These are phyloP conservation scores for Crypturellus tataupa DNA, from an alignment of 2,797 vertebrate genomes.

Conservation along the genomic window DNA sequence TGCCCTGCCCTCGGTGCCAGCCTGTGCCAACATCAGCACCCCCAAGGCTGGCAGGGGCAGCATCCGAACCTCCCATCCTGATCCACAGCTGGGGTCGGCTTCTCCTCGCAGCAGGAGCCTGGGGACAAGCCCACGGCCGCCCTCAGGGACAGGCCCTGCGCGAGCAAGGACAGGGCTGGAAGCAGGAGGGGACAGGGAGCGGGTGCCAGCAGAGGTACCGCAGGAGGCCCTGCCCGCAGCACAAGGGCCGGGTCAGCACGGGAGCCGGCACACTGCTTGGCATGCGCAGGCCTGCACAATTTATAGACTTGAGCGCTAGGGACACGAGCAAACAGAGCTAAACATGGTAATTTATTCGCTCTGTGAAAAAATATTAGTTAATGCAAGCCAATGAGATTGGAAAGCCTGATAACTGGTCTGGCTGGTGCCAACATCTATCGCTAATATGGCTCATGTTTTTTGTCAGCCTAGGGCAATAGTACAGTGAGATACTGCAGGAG, in stretches of 20 bases:
- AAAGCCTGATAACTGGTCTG: slow-evolving; percentile 53
- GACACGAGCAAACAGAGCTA: slow-evolving; percentile 38
- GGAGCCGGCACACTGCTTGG: not conserved
- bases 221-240: not conserved
- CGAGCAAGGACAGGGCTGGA: not conserved
- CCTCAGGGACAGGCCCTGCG: not conserved
- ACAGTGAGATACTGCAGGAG: slow-evolving; percentile 61
- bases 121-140: not conserved
- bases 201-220: not conserved
- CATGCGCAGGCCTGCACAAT: not conserved
- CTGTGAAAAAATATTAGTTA: slow-evolving; percentile 64
- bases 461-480: slow-evolving; percentile 40
- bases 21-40: not conserved
- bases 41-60: not conserved
- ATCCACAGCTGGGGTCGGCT: not conserved
- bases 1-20: fast-evolving
- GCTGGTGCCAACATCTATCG: slow-evolving; percentile 44
- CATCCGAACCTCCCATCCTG: not conserved
- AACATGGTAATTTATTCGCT: slow-evolving; percentile 62
- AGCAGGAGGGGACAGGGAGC: not conserved
- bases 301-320: slow-evolving; percentile 13
- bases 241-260: not conserved
- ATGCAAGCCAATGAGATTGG: slow-evolving; percentile 50
- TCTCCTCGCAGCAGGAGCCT: not conserved
- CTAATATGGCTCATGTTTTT: slow-evolving; percentile 43